Evolutionary conservation across 2,113 vertebrate genomes (phyloP).

Genomic region (Lophura nycthemera): DNA sequence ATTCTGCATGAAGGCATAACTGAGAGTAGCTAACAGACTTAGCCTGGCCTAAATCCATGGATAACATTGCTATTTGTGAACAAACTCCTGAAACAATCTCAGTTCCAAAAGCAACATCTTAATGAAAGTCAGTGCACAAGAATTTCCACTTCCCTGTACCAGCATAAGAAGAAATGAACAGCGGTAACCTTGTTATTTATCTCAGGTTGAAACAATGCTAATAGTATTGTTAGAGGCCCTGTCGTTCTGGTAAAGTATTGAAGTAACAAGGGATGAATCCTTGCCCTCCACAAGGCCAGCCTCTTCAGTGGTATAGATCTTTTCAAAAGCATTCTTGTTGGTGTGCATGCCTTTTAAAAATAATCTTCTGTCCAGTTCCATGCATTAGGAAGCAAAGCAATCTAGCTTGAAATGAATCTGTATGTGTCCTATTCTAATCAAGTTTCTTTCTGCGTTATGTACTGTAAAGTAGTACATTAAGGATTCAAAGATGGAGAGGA

Average conservation of each 20-base stretch:
- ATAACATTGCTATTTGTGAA: rapidly evolving
- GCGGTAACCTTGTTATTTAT: background rate
- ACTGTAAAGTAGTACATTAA: background rate
- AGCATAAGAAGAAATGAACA: background rate
- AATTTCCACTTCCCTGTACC: background rate
- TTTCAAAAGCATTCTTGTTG: background rate
- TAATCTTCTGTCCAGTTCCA: background rate
- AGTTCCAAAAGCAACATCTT: background rate
- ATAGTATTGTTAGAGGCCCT: background rate
- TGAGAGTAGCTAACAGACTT: background rate
- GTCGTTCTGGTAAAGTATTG: background rate
- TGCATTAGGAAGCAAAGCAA: background rate
- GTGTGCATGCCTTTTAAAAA: background rate
- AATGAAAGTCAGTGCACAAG: background rate
- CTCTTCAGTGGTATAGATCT: background rate
- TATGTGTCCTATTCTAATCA: background rate
- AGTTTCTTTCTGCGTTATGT: background rate
- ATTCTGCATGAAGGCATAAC: background rate
- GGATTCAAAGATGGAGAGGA: background rate
- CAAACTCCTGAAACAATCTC: background rate
- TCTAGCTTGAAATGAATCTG: background rate
- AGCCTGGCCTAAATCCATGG: background rate
- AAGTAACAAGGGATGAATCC: background rate
- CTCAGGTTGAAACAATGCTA: background rate
- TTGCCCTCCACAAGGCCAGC: background rate